Percentiles rank a stretch among this genome's conserved stretches.
phyloP scores from a whole-genome alignment of 2,888 invertebrate genomes.

The Lumbricus terrestris region DNA sequence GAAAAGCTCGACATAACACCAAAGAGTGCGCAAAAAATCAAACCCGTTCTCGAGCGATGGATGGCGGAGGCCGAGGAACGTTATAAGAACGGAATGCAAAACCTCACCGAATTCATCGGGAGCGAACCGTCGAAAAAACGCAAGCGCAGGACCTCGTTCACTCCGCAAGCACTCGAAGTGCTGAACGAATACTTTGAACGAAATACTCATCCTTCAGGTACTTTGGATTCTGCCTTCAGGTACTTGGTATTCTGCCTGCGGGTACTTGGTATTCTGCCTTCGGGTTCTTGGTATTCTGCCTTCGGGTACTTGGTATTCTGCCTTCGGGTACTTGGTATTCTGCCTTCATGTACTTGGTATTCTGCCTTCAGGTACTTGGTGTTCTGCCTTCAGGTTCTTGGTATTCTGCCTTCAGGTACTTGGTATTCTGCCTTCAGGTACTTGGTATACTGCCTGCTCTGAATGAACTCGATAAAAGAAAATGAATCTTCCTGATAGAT shows the following conservation, averaged over 20 bases:
- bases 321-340: slow-evolving; percentile 75
- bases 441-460: too few species aligned
- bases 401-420: slow-evolving; percentile 92
- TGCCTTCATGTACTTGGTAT: too few species aligned
- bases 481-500: not conserved
- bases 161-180: slow-evolving; percentile 90
- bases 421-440: not conserved
- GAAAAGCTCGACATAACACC: slow-evolving; percentile 99
- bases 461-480: not conserved
- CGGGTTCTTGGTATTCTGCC: slow-evolving; percentile 73
- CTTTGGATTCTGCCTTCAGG: slow-evolving; percentile 67
- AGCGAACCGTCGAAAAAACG: slow-evolving; percentile 95
- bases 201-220: slow-evolving; percentile 96
- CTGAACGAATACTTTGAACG: slow-evolving; percentile 92
- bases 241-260: slow-evolving; percentile 57
- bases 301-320: slow-evolving; percentile 70
- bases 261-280: too few species aligned
- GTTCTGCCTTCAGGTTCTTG: too few species aligned
- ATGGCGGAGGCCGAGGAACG: slow-evolving; percentile 98
- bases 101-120: slow-evolving; percentile 85
- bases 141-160: slow-evolving; percentile 93
- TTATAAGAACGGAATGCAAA: slow-evolving; percentile 75
- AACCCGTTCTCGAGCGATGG: slow-evolving; percentile 96
- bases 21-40: slow-evolving; percentile 98
- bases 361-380: slow-evolving; percentile 81